Conservation (phyloP, 2,888 invertebrate genomes). For the Temnothorax ravouxi region DNA sequence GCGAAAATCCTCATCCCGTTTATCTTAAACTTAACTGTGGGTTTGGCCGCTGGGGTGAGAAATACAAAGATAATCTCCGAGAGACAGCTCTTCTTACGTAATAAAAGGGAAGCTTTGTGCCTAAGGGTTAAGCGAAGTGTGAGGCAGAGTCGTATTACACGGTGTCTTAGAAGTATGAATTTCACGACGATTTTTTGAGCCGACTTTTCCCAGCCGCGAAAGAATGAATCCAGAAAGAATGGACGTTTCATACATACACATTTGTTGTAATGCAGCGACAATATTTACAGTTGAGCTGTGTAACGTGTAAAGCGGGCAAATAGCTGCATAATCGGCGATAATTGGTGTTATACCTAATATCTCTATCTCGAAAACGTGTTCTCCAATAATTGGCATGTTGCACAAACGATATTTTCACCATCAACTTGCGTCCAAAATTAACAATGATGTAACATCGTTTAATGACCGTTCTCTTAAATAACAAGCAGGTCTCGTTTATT, state of each 20-base stretch:
- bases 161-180: conserved; percentile 31
- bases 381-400: conserved; percentile 35
- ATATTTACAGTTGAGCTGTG: conserved; percentile 43
- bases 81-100: conserved; percentile 51
- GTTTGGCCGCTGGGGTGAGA: conserved; percentile 46
- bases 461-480: conserved; percentile 21
- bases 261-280: conserved; percentile 22
- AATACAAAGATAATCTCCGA: conserved; percentile 39
- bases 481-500: conserved; percentile 24
- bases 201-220: conserved; percentile 26
- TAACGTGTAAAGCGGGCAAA: conserved; percentile 25
- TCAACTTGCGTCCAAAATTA: conserved; percentile 40
- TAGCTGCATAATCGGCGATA: conserved; percentile 36
- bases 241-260: conserved; percentile 38
- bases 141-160: conserved; percentile 38
- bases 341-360: conserved; percentile 1
- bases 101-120: conserved; percentile 48
- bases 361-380: conserved; percentile 7
- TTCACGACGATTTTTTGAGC: conserved; percentile 29
- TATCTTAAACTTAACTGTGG: conserved; percentile 27
- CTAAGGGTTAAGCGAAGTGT: conserved; percentile 52
- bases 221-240: conserved; percentile 13
- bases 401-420: conserved; percentile 37
- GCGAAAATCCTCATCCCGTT: conserved; percentile 15
- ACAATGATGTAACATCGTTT: conserved; percentile 28